Base-by-base conservation (phyloP, 1,140 invertebrate species). In the Ips typographus region DNA sequence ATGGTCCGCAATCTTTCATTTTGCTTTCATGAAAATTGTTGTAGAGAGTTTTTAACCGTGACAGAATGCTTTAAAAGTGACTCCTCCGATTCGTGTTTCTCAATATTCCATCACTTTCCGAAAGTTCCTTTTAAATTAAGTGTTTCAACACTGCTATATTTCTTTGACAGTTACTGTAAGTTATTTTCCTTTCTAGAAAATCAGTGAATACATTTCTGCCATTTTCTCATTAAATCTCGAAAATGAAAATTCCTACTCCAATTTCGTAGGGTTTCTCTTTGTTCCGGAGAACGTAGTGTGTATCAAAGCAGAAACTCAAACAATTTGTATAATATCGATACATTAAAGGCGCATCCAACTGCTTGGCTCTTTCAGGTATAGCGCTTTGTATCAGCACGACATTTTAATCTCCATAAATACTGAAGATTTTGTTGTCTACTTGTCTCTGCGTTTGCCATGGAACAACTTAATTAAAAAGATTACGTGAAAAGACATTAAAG, bases 311-410 rank as follows among this genome's bases (percentile, higher is more conserved):
- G 57, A 59, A 59, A 59, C 57, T 59, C 57, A 59, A 59, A 59
- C 57, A 59, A 59, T 59, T 59, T 59, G 57, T 59, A 59, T 59
- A 59, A 59, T 59, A 59, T 59, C 57, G 57, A 59, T 59, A 59
- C 57, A 59, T 42, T 59, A 59, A 59, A 38, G 40, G 57, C 57
- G 40, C 57, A 59, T 59, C 57, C 57, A 8, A 42, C 57, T 38
- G 38, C 57, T 8, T 38, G 57, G 40, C 4, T 59, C 8, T 59
- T 59, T 42, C 57, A 59, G 57, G 57, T 59, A 42, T 7, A 59
- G 39, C 42, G 42, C 38, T 59, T 59, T 59, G 57, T 41, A 59
- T 42, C 40, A 42, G 37, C 5, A 8, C n/a, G 57, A 59, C 57
- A 42, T 59, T 59, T 59, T 59, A 59, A 59, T 59, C 57, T 36